phyloP scores from a whole-genome alignment of 1,140 invertebrate species.

The Protaetia brevitarsis region DNA sequence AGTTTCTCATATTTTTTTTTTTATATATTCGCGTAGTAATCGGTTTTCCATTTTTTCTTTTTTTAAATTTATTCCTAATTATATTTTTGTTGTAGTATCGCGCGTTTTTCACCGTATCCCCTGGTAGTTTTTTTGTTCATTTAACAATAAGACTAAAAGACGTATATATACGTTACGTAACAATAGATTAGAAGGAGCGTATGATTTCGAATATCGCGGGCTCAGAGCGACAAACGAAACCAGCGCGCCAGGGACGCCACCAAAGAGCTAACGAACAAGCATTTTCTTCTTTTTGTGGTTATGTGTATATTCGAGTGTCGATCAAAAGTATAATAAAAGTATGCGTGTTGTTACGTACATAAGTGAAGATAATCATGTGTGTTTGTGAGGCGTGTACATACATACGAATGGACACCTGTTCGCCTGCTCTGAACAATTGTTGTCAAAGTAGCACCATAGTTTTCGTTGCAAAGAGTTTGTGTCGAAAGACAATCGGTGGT shows the following conservation, averaged over 20 bases:
- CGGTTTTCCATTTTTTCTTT: no score
- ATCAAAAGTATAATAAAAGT: no score
- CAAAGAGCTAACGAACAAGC: conserved; percentile 32
- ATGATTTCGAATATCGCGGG: conserved; percentile 37
- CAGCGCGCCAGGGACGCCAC: conserved; percentile 30
- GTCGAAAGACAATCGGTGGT: conserved; percentile 28
- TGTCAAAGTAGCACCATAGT: conserved; percentile 48
- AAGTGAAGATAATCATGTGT: no score
- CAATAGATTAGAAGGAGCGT: conserved; percentile 43
- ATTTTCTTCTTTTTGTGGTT: conserved; percentile 6
- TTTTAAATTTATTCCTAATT: no score
- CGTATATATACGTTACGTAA: no score
- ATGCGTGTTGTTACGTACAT: no score
- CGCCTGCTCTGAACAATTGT: conserved; percentile 38
- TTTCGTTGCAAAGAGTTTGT: conserved; percentile 48
- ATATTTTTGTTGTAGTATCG: no score
- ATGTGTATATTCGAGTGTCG: no score
- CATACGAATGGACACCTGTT: conserved; percentile 25
- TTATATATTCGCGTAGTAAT: neutral
- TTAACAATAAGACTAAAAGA: conserved; percentile 46
- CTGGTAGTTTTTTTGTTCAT: no score
- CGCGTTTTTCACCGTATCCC: no score
- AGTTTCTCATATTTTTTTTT: conserved; percentile 33
- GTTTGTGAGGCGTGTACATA: no score
- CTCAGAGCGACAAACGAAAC: conserved; percentile 37